Conservation (phyloP, 2,888 invertebrate species). For the Theristus sp. region DNA sequence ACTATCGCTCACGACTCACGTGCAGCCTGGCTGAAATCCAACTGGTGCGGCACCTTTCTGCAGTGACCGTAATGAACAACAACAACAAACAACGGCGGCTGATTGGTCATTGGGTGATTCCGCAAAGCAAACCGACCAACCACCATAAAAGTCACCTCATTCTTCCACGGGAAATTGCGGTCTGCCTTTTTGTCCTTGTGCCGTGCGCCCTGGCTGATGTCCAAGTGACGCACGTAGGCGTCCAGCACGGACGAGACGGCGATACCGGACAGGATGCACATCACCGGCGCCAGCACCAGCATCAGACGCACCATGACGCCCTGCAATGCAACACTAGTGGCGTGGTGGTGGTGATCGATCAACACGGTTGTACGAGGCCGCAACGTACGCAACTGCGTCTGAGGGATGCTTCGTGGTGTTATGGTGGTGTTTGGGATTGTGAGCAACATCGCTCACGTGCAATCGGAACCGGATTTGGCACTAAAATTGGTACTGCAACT, state of each 20-base stretch:
- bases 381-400: too few species aligned
- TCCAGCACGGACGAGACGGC: constrained; percentile 65
- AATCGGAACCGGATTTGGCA: background rate
- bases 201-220: constrained; percentile 24
- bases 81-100: too few species aligned
- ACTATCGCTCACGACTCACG: too few species aligned
- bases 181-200: constrained; percentile 17
- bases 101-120: too few species aligned
- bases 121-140: too few species aligned
- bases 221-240: constrained; percentile 65
- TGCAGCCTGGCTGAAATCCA: too few species aligned
- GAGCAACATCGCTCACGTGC: background rate
- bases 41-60: too few species aligned
- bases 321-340: constrained; percentile 40
- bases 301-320: constrained; percentile 97
- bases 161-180: constrained; percentile 52
- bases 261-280: constrained; percentile 81
- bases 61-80: too few species aligned
- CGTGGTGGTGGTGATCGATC: too few species aligned
- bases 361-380: too few species aligned
- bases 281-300: constrained; percentile 89
- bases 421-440: too few species aligned
- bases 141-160: constrained; percentile 43
- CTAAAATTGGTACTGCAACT: too few species aligned
- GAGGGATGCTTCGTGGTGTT: background rate